Evolutionary conservation across 2,113 vertebrate species (phyloP).

Genomic region (Passer domesticus): DNA sequence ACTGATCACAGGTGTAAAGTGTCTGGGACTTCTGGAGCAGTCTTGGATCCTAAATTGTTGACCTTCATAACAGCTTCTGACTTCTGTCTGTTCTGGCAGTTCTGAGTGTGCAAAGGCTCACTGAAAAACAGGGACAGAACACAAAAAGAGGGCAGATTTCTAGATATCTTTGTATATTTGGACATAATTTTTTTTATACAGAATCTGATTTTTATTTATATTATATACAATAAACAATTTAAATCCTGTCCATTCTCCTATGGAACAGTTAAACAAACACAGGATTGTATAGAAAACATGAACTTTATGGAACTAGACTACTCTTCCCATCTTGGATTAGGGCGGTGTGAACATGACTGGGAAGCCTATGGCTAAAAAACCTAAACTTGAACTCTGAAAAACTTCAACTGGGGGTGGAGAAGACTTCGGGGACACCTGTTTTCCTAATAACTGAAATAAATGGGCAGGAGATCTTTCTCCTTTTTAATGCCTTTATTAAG

Average conservation of each 20-base stretch:
- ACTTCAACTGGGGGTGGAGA: rapidly evolving
- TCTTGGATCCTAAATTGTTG: not conserved
- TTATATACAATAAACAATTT: slow-evolving; percentile 60
- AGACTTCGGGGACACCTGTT: too few relatives aligned
- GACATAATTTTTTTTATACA: not conserved
- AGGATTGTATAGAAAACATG: not conserved
- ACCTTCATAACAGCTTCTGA: not conserved
- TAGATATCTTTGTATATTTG: not conserved
- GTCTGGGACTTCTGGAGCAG: not conserved
- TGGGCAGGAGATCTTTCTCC: too few relatives aligned
- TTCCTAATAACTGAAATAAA: not conserved
- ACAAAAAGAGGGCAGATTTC: not conserved
- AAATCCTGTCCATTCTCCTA: not conserved
- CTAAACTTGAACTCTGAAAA: not conserved
- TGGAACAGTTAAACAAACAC: not conserved
- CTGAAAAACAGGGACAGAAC: not conserved
- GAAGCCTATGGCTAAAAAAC: not conserved
- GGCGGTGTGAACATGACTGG: not conserved
- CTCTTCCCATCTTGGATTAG: not conserved
- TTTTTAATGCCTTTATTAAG: too few relatives aligned
- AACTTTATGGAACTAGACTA: not conserved
- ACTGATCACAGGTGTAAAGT: not conserved
- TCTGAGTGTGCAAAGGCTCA: not conserved
- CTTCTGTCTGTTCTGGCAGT: not conserved
- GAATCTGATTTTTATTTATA: not conserved